Base-by-base conservation (phyloP, 2,888 invertebrate genomes). In the Galerucella nymphaeae region DNA sequence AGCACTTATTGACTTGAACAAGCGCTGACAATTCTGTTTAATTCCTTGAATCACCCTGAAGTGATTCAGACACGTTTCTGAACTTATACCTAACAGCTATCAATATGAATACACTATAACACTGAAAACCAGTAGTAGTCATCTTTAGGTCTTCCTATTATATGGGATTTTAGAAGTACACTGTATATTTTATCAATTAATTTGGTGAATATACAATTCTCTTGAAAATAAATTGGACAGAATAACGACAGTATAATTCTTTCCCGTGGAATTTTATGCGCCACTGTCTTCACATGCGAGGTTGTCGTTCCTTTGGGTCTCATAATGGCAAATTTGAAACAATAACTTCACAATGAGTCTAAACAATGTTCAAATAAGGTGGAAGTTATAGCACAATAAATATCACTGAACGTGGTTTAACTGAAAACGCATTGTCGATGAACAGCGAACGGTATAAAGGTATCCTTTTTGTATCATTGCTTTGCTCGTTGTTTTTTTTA, bases 251-350 rank as follows among this genome's bases (percentile, higher is more conserved):
- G 11, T 9, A n/a, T 59, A 59, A 16, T 23, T 62, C 11, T 62
- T 62, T 42, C 14, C 61, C 16, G 61, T 62, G 42, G 41, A 71
- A 53, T 65, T 41, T 45, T 57, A 62, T 48, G 55, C 67, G 71
- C 66, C 61, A 41, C 58, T 70, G 66, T 58, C 42, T 70, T 16
- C 66, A 55, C 53, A 66, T 62, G 53, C 23, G 63, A 70, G 62
- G 61, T 73, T 73, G 59, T 67, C 64, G 63, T 48, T 16, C 65
- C 67, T 70, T 64, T 55, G 59, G 66, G 58, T 66, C 75, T 72
- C 72, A 68, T 76, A 71, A 76, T 70, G 73, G 75, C 76, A 76
- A 75, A 76, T 76, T 76, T 73, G 70, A 75, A 73, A 73, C 76
- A 75, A 73, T 76, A 72, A 75, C 58, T 70, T 42, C 42, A 70